These are phyloP conservation scores for Mola mola DNA, from an alignment of 2,113 vertebrate species.

Conservation along the genomic window DNA sequence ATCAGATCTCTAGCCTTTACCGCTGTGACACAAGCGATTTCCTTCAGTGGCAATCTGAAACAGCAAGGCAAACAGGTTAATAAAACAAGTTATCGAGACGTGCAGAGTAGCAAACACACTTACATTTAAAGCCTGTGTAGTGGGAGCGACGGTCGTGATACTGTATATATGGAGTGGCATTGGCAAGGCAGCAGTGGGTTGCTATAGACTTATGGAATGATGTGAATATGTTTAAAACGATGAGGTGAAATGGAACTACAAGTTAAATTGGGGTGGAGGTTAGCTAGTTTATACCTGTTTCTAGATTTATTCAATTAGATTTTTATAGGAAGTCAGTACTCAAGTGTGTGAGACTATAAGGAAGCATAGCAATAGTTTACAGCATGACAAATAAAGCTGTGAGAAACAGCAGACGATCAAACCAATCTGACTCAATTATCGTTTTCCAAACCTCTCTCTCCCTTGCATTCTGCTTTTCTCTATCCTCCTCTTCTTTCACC, in stretches of 20 bases:
- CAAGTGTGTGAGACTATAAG: neutral
- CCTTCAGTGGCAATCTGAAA: slow-evolving; percentile 91
- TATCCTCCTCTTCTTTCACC: slow-evolving; percentile 51
- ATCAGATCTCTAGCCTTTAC: slow-evolving; percentile 82
- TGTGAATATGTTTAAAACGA: neutral
- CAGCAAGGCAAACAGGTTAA: slow-evolving; percentile 99
- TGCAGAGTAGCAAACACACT: slow-evolving; percentile 58
- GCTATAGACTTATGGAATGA: neutral
- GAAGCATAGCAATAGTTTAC: slow-evolving; percentile 34
- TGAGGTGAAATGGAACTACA: neutral
- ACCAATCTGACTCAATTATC: slow-evolving; percentile 24
- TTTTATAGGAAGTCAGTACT: neutral
- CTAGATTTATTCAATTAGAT: neutral
- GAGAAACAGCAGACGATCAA: slow-evolving; percentile 20
- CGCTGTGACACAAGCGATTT: slow-evolving; percentile 79
- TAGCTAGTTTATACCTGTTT: slow-evolving; percentile 22
- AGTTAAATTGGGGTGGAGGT: slow-evolving; percentile 30
- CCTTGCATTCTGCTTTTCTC: slow-evolving; percentile 66
- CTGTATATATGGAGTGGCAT: slow-evolving; percentile 21
- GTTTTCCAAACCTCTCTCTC: slow-evolving; percentile 83
- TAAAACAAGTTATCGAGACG: slow-evolving; percentile 71
- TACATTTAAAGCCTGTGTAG: slow-evolving; percentile 31
- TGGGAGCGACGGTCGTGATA: slow-evolving; percentile 29
- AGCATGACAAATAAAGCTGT: slow-evolving; percentile 28
- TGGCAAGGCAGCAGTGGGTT: slow-evolving; percentile 37